Conservation (phyloP, 2,113 vertebrate species). For the Dipodomys merriami region DNA sequence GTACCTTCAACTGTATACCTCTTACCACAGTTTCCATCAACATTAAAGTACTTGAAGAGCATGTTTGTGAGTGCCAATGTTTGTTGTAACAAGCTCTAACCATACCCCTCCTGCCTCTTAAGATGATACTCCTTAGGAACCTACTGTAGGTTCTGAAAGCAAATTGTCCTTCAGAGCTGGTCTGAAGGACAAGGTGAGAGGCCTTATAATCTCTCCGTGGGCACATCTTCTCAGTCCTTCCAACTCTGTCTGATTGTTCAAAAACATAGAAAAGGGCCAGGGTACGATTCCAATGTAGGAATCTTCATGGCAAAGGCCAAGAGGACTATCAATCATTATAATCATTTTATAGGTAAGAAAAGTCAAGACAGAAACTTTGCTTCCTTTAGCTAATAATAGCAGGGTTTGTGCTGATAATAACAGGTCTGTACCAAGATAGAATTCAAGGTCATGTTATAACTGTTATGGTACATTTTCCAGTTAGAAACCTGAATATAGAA, state of each 20-base stretch:
- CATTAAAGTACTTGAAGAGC: not conserved
- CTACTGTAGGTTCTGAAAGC: not conserved
- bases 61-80: too few species aligned
- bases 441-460: not conserved
- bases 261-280: not conserved
- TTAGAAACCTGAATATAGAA: not conserved
- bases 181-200: fast-evolving
- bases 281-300: not conserved
- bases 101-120: not conserved
- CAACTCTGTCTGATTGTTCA: not conserved
- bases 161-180: not conserved
- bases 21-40: not conserved
- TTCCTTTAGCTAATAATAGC: not conserved
- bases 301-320: not conserved
- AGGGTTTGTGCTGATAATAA: not conserved
- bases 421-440: not conserved
- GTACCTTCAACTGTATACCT: not conserved
- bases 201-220: not conserved
- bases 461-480: not conserved
- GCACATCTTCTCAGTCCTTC: too few species aligned
- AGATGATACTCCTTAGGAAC: not conserved
- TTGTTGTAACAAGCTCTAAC: not conserved
- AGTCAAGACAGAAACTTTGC: not conserved
- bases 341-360: conserved; percentile 24
- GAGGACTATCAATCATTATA: not conserved